Base-by-base conservation (phyloP, 2,797 vertebrate species). In the Megaceryle alcyon region DNA sequence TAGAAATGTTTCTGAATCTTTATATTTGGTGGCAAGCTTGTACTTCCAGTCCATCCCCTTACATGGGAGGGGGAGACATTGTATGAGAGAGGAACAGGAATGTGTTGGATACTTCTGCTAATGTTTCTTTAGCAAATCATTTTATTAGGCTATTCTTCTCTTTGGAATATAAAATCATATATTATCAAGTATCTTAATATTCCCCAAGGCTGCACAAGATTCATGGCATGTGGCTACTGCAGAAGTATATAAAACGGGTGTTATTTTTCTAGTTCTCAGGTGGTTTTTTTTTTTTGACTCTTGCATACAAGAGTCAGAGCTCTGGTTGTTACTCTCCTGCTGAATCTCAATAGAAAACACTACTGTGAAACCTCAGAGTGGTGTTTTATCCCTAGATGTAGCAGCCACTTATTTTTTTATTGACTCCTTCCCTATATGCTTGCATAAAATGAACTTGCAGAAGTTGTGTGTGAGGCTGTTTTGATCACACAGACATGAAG, bases 111-210 rank as follows among this genome's bases (percentile, higher is more conserved):
- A 22, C 37, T 92, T 90, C 41, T 77, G 64, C 57, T 96, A 95
- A 89, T 26, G 54, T 90, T 92, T 79, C 79, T 81, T 87, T 46
- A 91, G 76, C 79, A 92, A 93, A 91, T 72, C 21, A 57, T 76
- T 91, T 91, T 94, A 72, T 90, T 79, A 69, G 87, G 84, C 71
- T 96, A 85, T 94, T 94, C 89, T 95, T 92, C 91, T 95, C 69
- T 90, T 91, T 91, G 82, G 76, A 94, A 88, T 90, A 95, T 92
- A 84, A 87, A 91, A 89, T 96, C 88, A 23, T 8, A 35, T 29
- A 21, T 80, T 95, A 92, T 77, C 63, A 69, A 86, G 57, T 75
- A 87, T 80, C 39, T 75, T 86, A 29, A 75, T 93, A 66, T 76
- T 81, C 59, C 65, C 65, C 1, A 10, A 91, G 66, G 65, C 79